phyloP scores from a whole-genome alignment of 2,888 invertebrate species.

The Epsilonema sp. region DNA sequence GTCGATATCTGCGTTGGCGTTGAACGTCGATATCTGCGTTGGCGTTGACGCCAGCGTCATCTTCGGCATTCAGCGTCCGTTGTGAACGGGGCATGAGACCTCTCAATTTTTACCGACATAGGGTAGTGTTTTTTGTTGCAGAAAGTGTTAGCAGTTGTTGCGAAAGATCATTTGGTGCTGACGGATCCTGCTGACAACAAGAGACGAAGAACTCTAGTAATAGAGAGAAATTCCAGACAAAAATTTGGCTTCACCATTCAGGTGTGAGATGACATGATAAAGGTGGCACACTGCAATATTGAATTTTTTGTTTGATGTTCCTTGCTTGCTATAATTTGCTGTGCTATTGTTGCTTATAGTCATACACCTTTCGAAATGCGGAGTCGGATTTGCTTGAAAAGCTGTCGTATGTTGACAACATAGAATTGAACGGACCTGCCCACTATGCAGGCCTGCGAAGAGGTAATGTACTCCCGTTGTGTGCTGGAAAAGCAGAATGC shows the following conservation, averaged over 20 bases:
- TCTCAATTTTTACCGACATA: too few species aligned
- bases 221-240: constrained; percentile 41
- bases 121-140: too few species aligned
- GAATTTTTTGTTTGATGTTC: too few species aligned
- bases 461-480: too few species aligned
- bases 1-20: too few species aligned
- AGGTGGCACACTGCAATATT: constrained; percentile 2
- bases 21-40: too few species aligned
- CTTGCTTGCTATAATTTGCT: too few species aligned
- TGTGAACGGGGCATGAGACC: too few species aligned
- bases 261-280: constrained; percentile 36
- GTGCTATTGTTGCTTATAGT: constrained; percentile 40
- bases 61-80: too few species aligned
- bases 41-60: too few species aligned
- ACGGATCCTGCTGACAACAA: constrained; percentile 62
- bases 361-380: constrained; percentile 87
- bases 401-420: constrained; percentile 89
- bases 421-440: constrained; percentile 75
- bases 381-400: constrained; percentile 81
- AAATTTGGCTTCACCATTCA: constrained; percentile 83
- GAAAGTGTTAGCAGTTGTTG: too few species aligned
- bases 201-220: constrained; percentile 49
- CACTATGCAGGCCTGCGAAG: constrained; percentile 78
- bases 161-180: constrained; percentile 48
- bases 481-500: too few species aligned